Evolutionary conservation across 2,888 invertebrate species (phyloP).

Genomic region (Euproctis similis): DNA sequence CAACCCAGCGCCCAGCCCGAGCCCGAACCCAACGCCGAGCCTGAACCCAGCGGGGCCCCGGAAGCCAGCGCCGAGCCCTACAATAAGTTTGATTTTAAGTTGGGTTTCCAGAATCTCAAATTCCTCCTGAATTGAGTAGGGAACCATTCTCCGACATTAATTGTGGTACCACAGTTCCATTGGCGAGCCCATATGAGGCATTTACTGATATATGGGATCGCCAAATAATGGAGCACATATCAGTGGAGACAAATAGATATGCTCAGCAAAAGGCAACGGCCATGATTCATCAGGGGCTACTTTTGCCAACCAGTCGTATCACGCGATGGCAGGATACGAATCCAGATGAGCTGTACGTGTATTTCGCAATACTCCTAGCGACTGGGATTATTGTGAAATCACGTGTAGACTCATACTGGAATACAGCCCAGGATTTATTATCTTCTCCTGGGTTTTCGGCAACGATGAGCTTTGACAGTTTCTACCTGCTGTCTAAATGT

Average conservation of each 20-base stretch:
- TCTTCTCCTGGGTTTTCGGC: slow-evolving; percentile 2
- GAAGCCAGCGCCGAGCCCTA: slow-evolving; percentile 2
- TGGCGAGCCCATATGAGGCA: slow-evolving; percentile 6
- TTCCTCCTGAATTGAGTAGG: slow-evolving; percentile 10
- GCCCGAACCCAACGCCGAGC: neutral
- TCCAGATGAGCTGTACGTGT: neutral
- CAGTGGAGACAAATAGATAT: neutral
- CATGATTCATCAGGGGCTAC: too few relatives aligned
- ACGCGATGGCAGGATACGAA: neutral
- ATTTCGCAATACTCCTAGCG: neutral
- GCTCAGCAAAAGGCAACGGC: neutral
- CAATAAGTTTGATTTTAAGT: slow-evolving; percentile 6
- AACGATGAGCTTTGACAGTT: slow-evolving; percentile 9
- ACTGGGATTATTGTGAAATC: neutral
- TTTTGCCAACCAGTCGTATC: neutral
- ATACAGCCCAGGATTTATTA: neutral
- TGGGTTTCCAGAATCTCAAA: slow-evolving; percentile 8
- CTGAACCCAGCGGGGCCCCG: neutral
- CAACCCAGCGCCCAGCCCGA: neutral
- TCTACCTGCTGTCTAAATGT: slow-evolving; percentile 7
- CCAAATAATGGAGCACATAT: slow-evolving; percentile 1
- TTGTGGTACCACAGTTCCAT: slow-evolving; percentile 15
- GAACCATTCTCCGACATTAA: slow-evolving; percentile 12
- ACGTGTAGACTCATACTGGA: neutral
- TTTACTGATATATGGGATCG: slow-evolving; percentile 4